Evolutionary conservation across 1,140 invertebrate species (phyloP), one percentile per base, ranked within the genome.

Genomic region (Zaprionus davidi): DNA sequence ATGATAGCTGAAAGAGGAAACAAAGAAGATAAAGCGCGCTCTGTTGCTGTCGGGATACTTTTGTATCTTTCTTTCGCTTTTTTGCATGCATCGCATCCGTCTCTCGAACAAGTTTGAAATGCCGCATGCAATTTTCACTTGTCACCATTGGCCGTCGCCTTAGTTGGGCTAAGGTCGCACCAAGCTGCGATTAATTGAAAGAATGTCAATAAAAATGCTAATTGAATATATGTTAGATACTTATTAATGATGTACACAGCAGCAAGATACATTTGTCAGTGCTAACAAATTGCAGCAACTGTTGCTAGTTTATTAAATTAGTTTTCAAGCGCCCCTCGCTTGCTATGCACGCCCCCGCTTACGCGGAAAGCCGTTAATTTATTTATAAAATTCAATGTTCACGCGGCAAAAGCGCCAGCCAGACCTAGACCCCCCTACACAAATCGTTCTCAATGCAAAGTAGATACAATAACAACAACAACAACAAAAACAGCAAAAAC

Each of bases 341-440:
- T 36, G 24, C 20, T 58, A 41, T 22, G 13, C 6, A 31, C 53
- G 11, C 20, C 66, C 38, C 36, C 46, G 22, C 36, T 2, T 34
- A 62, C 69, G 66, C 68, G 44, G 28, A 55, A 71, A 62, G 22
- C 55, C 60, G 77, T 84, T 87, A 90, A 90, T 87, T 87, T 87
- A 87, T 87, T 87, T 87, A 87, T 90, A 71, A 84, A 64, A 87
- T 90, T 81, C 84, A 84, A 88, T 83, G 78, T 81, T 63, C 79
- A 74, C 81, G 82, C 77, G 70, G 65, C 71, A 60, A 69, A 69
- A 72, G 69, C 77, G 78, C 65, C 72, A 65, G 63, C 49, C 5
- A 31, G n/a, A 56, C 6, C 12, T 58, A 13, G 28, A 9, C 41
- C 64, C 31, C 31, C 31, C 9, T 11, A 67, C 68, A 70, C 62